phyloP scores from a whole-genome alignment of 2,797 vertebrate species.

The Garrulus glandarius region DNA sequence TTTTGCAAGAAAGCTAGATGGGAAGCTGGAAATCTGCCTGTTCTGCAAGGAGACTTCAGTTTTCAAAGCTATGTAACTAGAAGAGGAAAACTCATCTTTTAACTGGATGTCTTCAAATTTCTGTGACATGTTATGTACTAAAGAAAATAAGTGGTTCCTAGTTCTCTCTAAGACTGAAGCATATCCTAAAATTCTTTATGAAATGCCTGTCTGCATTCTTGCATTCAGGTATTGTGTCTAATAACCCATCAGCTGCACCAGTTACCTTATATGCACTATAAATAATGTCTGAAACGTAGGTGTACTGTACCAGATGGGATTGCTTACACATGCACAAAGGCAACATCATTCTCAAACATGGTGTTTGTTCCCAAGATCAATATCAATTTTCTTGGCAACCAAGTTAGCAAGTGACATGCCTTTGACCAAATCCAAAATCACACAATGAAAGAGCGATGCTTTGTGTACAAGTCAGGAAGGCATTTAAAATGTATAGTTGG shows the following conservation, averaged over 20 bases:
- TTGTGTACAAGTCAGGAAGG: neutral
- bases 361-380: neutral
- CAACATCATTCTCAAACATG: neutral
- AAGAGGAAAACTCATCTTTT: neutral
- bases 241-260: neutral
- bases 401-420: neutral
- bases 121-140: neutral
- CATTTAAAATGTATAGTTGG: neutral
- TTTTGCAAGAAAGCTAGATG: neutral
- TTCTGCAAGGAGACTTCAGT: neutral
- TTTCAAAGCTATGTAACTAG: neutral
- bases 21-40: neutral
- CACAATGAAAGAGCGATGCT: neutral
- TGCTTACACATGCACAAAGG: neutral
- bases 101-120: neutral
- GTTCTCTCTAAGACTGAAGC: neutral
- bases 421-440: neutral
- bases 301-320: neutral
- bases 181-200: neutral
- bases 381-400: neutral
- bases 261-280: neutral
- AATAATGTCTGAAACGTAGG: neutral
- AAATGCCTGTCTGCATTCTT: neutral
- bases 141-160: neutral
- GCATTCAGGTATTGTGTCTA: neutral